These are phyloP conservation scores for Gadus macrocephalus DNA, from an alignment of 2,113 vertebrate genomes.

Conservation along the genomic window DNA sequence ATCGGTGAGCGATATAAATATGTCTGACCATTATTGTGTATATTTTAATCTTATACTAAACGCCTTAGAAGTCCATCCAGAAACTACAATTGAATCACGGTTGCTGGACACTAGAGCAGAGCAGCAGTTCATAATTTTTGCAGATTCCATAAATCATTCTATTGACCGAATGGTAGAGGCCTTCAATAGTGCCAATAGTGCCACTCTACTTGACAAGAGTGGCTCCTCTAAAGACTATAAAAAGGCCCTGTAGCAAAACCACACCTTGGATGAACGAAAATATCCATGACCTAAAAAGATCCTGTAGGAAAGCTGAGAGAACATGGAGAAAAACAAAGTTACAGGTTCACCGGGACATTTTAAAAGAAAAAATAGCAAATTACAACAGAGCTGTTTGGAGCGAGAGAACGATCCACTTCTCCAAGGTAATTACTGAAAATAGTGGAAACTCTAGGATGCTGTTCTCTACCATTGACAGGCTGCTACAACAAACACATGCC, in stretches of 20 bases:
- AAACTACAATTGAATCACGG: not conserved
- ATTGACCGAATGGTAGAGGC: slow-evolving; percentile 8
- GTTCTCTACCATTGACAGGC: not conserved
- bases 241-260: not conserved
- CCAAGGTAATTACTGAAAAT: not conserved
- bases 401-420: not conserved
- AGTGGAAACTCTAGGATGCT: not conserved
- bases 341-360: not conserved
- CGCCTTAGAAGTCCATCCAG: not conserved
- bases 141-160: slow-evolving; percentile 8
- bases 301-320: slow-evolving; percentile 2
- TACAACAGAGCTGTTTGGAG: not conserved
- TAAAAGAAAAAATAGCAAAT: not conserved
- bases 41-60: not conserved
- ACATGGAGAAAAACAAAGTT: not conserved
- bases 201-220: not conserved
- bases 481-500: not conserved
- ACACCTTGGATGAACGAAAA: not conserved
- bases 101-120: not conserved
- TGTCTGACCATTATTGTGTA: slow-evolving; percentile 1
- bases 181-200: not conserved
- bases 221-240: slow-evolving; percentile 6
- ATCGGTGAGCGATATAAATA: not conserved
- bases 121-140: not conserved
- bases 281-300: not conserved